Percentiles rank a stretch among this genome's conserved stretches.
These are phyloP conservation scores for Sterna hirundo DNA, from an alignment of 2,113 vertebrate species.

Conservation along the genomic window DNA sequence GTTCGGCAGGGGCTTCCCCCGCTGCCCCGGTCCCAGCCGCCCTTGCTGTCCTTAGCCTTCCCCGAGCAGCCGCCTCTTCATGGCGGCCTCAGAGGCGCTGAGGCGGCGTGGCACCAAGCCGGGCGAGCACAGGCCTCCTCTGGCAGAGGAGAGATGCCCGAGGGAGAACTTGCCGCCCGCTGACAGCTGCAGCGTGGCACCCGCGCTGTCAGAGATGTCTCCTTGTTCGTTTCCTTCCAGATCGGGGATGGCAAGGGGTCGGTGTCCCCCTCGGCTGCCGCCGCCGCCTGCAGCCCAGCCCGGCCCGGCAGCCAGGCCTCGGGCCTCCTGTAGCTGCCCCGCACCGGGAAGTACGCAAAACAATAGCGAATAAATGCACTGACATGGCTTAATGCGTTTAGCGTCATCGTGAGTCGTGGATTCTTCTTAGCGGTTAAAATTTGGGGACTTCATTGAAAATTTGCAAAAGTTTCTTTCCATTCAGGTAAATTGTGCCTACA, in stretches of 20 bases:
- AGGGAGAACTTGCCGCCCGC: rapidly evolving
- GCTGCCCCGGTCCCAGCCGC: too few species aligned
- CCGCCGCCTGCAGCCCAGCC: too few species aligned
- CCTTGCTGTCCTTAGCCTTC: too few species aligned
- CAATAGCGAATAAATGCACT: not conserved
- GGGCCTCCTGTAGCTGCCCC: not conserved
- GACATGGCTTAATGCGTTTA: rapidly evolving
- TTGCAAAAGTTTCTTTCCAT: too few species aligned
- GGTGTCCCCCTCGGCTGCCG: not conserved
- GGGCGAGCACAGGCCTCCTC: not conserved
- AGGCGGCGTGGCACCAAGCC: too few species aligned
- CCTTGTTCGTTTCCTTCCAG: not conserved
- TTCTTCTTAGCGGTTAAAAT: not conserved
- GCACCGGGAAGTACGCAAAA: rapidly evolving
- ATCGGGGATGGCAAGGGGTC: not conserved
- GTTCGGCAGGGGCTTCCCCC: rapidly evolving
- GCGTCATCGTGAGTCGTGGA: not conserved
- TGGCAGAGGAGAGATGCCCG: not conserved
- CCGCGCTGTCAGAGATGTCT: rapidly evolving
- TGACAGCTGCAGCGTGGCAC: not conserved
- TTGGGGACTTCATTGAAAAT: not conserved
- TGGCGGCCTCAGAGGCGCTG: not conserved
- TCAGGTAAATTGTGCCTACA: not conserved
- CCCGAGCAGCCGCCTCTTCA: rapidly evolving
- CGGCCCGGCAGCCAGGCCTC: not conserved